Evolutionary conservation across 1,140 invertebrate genomes (phyloP), one percentile per base, ranked within the genome.

Genomic region (Littorina saxatilis): DNA sequence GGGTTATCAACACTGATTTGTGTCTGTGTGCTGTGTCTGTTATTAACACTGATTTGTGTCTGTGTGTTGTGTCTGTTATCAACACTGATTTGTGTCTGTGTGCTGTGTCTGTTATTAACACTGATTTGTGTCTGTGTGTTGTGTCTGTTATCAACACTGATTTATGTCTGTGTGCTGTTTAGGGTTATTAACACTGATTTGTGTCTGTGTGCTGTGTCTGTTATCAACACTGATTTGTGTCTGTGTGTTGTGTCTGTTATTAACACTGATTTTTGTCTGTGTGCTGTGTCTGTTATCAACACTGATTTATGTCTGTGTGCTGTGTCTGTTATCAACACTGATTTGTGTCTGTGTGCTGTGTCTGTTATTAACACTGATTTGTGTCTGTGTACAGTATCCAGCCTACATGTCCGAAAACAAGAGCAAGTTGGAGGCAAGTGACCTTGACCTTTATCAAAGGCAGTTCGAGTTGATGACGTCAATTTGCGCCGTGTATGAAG

Each of bases 321-420:
- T 11, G 47, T 9, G 47, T 50, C 20, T 50, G 47, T 50, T 20
- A 50, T 20, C 7, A 50, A 7, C 7, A 50, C 47, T 11, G 9
- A 50, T 11, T 11, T 63, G 61, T 63, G 61, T 63, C 3, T 63
- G n/a, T 47, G 43, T 1, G n/a, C n/a, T 63, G 61, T 63, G 61
- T 9, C 43, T 9, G 17, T 47, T 5, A 5, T 47, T 5, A 47
- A 47, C 20, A 61, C 4, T 61, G 58, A 61, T 61, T n/a, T 61
- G 23, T 72, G 35, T 72, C 15, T 40, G 68, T 72, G 35, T 72
- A 13, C 83, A 96, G 94, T 98, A 97, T 92, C 97, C 97, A 0
- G 93, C 93, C 39, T 98, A 96, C 95, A 90, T 98, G 32, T 94
- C 94, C 20, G 95, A 95, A 50, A 96, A 98, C 82, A 95, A 95